Base-by-base conservation (phyloP, 2,797 vertebrate genomes). In the Sitta carolinensis region DNA sequence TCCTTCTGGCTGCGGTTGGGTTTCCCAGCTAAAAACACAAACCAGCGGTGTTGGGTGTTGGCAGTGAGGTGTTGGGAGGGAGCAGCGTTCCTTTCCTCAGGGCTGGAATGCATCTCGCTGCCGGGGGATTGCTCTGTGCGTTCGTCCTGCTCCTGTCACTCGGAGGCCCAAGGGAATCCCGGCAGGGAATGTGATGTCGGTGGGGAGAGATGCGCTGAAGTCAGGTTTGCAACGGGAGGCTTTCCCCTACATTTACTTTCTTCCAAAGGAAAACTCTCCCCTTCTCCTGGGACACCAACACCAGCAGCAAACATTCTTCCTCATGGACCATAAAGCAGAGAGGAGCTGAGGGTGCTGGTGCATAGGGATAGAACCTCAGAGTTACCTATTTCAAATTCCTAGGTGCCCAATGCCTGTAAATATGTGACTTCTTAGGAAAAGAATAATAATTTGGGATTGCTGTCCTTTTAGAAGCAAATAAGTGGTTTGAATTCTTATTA, bases 51-150 rank as follows among this genome's bases (percentile, higher is more conserved):
- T 36, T 36, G n/a, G n/a, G n/a, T n/a, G 52, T 25, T 2, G 43
- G 50, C 5, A 23, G 32, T 3, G 57, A 25, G 51, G 32, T 14
- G 52, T 1, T 43, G 29, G 45, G 22, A 64, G 40, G 29, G 25
- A 57, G 55, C 51, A 2, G 11, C 2, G 2, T 15, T 32, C 7
- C 5, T 1, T 81, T 38, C 34, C 27, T 0, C 12, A 3, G 4
- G 16, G 0, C 38, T 9, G 59, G 36, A 4, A n/a, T 19, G n/a
- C 2, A 1, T 45, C 55, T 72, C 0, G 0, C 6, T 52, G 64
- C 57, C 10, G 9, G 10, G 76, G 11, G 3, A n/a, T 54, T 50
- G 43, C 14, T 47, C 36, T 10, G 0, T 17, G 9, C 10, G 2
- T 13, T 57, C 1, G 1, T 11, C 32, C 30, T 20, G 45, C 22